Evolutionary conservation across 2,888 invertebrate species (phyloP).

Genomic region (Diarsia rubi): DNA sequence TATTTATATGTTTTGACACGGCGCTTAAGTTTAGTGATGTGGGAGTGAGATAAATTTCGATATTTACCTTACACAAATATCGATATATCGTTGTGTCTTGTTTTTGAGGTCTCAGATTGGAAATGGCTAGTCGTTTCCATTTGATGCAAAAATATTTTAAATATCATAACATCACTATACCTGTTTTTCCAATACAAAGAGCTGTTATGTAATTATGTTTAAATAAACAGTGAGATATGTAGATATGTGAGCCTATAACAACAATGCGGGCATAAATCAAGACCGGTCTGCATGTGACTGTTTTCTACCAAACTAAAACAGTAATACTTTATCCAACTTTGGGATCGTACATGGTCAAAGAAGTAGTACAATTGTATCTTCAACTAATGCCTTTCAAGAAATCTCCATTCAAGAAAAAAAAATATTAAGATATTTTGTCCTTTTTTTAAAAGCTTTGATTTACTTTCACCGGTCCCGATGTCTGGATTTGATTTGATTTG

Average conservation of each 20-base stretch:
- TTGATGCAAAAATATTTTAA: background rate
- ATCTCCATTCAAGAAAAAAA: background rate
- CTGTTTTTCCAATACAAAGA: background rate
- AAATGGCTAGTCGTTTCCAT: background rate
- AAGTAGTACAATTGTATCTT: background rate
- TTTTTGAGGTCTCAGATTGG: background rate
- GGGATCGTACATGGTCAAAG: background rate
- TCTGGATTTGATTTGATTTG: too few relatives aligned
- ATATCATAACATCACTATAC: background rate
- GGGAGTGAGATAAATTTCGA: constrained; percentile 14
- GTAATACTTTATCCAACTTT: background rate
- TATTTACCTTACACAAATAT: constrained; percentile 2
- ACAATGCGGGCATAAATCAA: background rate
- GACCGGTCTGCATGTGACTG: too few relatives aligned
- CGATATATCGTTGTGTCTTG: background rate
- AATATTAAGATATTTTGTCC: too few relatives aligned
- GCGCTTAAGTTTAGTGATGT: constrained; percentile 61
- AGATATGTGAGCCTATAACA: background rate
- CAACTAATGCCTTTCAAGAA: background rate
- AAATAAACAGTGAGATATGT: background rate
- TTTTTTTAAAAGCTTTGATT: too few relatives aligned
- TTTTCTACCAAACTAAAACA: background rate
- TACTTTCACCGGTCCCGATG: too few relatives aligned
- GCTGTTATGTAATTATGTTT: background rate
- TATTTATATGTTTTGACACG: constrained; percentile 64